Evolutionary conservation across 2,888 invertebrate genomes (phyloP).

Genomic region (Protonemura montana): DNA sequence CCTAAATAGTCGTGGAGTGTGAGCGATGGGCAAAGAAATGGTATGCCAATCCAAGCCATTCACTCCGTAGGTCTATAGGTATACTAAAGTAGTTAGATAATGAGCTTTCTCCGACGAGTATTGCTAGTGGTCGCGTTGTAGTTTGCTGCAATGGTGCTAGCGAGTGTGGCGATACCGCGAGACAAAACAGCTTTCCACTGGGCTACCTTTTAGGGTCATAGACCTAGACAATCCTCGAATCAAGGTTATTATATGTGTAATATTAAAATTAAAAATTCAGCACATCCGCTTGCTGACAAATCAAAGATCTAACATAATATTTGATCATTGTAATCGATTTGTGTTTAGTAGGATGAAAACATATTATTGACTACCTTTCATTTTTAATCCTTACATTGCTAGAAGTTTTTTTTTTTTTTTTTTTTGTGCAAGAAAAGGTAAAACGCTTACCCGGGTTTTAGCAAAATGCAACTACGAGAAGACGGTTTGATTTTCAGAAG

Average conservation of each 20-base stretch:
- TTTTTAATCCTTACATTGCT: not conserved
- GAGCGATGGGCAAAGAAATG: slow-evolving; percentile 34
- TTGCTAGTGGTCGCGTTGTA: not conserved
- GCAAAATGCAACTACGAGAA: not conserved
- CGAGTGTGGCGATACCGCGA: too few relatives aligned
- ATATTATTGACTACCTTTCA: not conserved
- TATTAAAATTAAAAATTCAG: slow-evolving; percentile 29
- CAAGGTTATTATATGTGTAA: slow-evolving; percentile 33
- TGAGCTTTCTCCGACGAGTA: slow-evolving; percentile 31
- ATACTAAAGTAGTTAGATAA: not conserved
- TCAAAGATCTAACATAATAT: slow-evolving; percentile 1
- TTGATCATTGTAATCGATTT: not conserved
- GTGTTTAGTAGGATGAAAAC: not conserved
- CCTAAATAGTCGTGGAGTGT: slow-evolving; percentile 35
- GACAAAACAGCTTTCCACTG: slow-evolving; percentile 38
- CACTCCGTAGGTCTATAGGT: not conserved
- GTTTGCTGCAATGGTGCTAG: too few relatives aligned
- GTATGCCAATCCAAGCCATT: not conserved
- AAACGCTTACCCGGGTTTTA: not conserved
- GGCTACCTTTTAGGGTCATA: slow-evolving; percentile 44
- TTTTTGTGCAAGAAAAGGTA: not conserved
- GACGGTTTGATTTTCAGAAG: not conserved
- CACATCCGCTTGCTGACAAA: slow-evolving; percentile 31
- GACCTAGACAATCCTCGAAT: slow-evolving; percentile 40
- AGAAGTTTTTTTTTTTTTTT: not conserved